These are phyloP conservation scores for Furnarius figulus DNA, from an alignment of 2,113 vertebrate species.

Conservation along the genomic window DNA sequence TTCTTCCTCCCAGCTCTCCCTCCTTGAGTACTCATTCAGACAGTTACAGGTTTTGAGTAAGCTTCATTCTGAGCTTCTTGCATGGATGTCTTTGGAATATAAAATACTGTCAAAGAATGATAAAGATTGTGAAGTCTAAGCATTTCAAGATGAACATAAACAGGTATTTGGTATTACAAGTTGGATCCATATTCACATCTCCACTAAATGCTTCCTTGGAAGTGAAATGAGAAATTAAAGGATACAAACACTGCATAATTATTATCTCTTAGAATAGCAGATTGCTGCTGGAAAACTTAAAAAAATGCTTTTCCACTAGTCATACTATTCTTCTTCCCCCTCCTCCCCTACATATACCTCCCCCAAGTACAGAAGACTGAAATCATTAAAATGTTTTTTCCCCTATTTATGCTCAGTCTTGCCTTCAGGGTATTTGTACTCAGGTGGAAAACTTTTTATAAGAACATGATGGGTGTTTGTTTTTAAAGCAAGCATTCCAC, in stretches of 20 bases:
- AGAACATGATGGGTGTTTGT: neutral
- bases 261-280: neutral
- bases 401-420: neutral
- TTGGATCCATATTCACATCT: neutral
- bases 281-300: neutral
- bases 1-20: fast-evolving
- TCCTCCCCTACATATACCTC: too few species aligned
- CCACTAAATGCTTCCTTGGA: neutral
- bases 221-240: neutral
- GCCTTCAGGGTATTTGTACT: neutral
- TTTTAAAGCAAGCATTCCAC: neutral
- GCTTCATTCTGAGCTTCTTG: neutral
- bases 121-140: neutral
- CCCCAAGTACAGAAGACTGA: neutral
- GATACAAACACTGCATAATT: neutral
- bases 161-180: neutral
- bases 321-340: neutral
- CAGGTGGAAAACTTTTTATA: neutral
- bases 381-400: fast-evolving
- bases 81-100: neutral
- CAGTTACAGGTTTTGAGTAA: neutral
- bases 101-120: neutral
- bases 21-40: neutral
- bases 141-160: neutral
- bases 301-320: neutral